Percentiles rank a stretch among this genome's conserved stretches.
Evolutionary conservation across 2,797 vertebrate species (phyloP).

Genomic region (Cynopterus sphinx): DNA sequence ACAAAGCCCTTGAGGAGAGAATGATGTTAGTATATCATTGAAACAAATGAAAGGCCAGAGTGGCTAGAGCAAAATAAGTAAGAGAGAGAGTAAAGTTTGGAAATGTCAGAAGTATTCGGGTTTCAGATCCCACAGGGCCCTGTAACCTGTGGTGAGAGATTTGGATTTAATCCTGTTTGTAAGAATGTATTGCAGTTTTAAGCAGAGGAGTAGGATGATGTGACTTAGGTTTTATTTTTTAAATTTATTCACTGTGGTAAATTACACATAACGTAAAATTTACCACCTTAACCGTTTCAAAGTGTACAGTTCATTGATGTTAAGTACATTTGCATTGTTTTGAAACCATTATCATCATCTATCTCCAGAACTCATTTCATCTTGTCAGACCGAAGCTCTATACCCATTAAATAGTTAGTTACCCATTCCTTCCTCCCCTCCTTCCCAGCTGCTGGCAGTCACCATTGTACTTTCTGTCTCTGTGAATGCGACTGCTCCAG

Average conservation of each 20-base stretch:
- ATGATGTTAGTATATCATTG: not conserved
- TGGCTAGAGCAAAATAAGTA: not conserved
- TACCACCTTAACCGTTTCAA: not conserved
- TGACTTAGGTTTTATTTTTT: not conserved
- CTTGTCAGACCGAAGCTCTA: not conserved
- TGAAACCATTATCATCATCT: not conserved
- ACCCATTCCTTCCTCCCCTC: not conserved
- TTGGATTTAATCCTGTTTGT: not conserved
- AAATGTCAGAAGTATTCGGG: not conserved
- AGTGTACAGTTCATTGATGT: not conserved
- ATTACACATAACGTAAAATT: not conserved
- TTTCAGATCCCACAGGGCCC: not conserved
- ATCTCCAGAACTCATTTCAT: not conserved
- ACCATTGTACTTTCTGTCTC: not conserved
- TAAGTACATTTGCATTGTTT: not conserved
- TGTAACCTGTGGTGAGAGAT: not conserved
- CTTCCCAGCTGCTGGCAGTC: accelerated
- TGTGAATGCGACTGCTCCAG: not conserved
- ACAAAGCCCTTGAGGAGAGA: not conserved
- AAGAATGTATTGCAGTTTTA: not conserved
- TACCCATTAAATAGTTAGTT: not conserved
- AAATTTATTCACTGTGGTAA: not conserved
- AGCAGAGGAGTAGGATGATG: not conserved
- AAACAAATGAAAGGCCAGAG: not conserved
- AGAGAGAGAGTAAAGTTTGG: not conserved